Base-by-base conservation (phyloP, 1,140 invertebrate species). In the Armadillidium nasatum region DNA sequence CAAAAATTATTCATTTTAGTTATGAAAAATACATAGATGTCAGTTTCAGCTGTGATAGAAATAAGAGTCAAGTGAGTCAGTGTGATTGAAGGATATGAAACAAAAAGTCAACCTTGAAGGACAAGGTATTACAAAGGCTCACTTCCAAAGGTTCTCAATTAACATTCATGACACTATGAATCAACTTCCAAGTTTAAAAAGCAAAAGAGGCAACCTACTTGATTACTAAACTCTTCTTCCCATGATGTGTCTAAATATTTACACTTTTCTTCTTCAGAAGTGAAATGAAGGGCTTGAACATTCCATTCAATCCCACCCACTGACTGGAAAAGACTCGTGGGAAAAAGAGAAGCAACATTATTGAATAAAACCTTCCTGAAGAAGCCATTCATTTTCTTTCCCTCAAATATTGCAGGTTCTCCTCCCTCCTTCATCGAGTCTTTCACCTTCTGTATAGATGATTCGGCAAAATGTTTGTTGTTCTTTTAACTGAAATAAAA, bases 311-410 rank as follows among this genome's bases (percentile, higher is more conserved):
- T 15, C 7, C 68, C 23, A 15, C n/a, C 67, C 15, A 78, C 7
- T 33, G 11, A 19, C 4, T 71, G 73, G 15, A 78, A 21, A 19
- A 72, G 73, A 50, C 74, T 75, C 45, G 74, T 78, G 13, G 74
- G 22, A 33, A 72, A 72, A 22, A 72, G 69, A 22, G 77, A 46
- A 10, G 74, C 77, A 67, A 78, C 75, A 19, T 78, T 78, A 44
- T 75, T 78, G 43, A 75, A 78, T 13, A 78, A 60, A 13, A 78
- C 23, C 67, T 78, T 78, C 33, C 77, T 68, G 50, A 73, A 73
- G 54, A 78, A 78, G 11, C 73, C 70, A 33, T 73, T 54, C 22
- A 78, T 44, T 10, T 22, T 75, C 11, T 6, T 68, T 9, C 77
- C 77, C 21, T 70, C 50, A 44, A 78, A 19, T 46, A 22, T 33